Evolutionary conservation across 2,888 invertebrate genomes (phyloP).

Genomic region (Andrena dorsata): DNA sequence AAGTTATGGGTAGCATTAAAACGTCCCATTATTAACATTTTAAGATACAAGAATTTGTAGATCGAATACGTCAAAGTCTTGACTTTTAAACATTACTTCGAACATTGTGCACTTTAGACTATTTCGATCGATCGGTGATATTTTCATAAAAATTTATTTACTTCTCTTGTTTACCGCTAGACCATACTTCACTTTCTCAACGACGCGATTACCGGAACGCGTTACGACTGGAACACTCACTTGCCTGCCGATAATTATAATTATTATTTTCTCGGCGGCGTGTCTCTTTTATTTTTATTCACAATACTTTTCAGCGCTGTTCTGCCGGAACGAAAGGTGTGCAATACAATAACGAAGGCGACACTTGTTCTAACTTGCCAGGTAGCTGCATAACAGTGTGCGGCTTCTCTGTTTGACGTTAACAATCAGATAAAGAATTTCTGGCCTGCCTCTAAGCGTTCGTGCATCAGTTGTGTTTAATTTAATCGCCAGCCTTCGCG

Average conservation of each 20-base stretch:
- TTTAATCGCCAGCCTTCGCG: conserved; percentile 58
- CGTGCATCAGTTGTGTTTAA: conserved; percentile 27
- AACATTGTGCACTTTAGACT: too few relatives aligned
- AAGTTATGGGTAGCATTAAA: too few relatives aligned
- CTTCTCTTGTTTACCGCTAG: not conserved
- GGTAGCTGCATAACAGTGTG: conserved; percentile 16
- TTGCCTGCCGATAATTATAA: not conserved
- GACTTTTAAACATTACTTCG: too few relatives aligned
- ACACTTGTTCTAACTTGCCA: conserved; percentile 23
- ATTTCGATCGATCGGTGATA: too few relatives aligned
- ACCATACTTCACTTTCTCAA: not conserved
- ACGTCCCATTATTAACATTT: too few relatives aligned
- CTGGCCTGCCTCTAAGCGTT: conserved; percentile 13
- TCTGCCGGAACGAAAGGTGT: not conserved
- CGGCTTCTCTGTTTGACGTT: conserved; percentile 28
- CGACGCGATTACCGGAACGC: not conserved
- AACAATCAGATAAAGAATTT: conserved; percentile 48
- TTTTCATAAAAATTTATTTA: not conserved
- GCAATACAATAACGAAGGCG: conserved; percentile 14
- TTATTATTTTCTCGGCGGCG: not conserved
- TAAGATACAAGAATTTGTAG: too few relatives aligned
- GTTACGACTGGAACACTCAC: not conserved
- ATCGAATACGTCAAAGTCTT: too few relatives aligned
- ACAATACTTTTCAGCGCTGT: not conserved
- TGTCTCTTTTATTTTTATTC: not conserved